A percentile compares a stretch with the other conserved stretches of the same genome.
phyloP scores from a whole-genome alignment of 1,140 invertebrate genomes.

The Popillia japonica region DNA sequence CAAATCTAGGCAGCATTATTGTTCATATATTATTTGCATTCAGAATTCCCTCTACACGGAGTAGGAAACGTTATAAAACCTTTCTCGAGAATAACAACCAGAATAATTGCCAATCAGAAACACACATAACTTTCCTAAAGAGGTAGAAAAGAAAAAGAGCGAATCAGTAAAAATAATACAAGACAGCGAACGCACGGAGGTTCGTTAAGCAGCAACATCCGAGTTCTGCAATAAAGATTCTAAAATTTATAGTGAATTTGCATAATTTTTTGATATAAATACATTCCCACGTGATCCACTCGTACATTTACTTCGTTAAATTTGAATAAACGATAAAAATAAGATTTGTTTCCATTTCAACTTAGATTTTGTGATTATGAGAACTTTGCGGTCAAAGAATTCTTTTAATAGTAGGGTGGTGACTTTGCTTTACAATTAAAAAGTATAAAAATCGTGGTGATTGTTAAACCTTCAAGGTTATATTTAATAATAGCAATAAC shows the following conservation, averaged over 20 bases:
- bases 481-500: background rate
- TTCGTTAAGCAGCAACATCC: background rate
- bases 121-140: background rate
- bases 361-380: constrained; percentile 3
- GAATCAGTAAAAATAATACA: constrained; percentile 5
- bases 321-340: constrained; percentile 4
- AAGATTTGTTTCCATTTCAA: background rate
- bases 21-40: constrained; percentile 3
- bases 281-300: constrained; percentile 23
- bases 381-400: background rate
- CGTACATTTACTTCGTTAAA: background rate
- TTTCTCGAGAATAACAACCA: background rate
- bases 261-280: constrained; percentile 35
- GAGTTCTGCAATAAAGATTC: constrained; percentile 22
- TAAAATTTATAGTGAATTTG: constrained; percentile 17
- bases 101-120: constrained; percentile 14
- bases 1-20: background rate
- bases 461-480: background rate
- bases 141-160: background rate
- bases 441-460: background rate
- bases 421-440: background rate
- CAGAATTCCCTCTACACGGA: background rate
- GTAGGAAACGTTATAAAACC: constrained; percentile 6
- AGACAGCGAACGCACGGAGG: background rate
- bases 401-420: background rate